Percentiles rank a stretch among this genome's conserved stretches.
phyloP scores from a whole-genome alignment of 2,113 vertebrate genomes.

The Microtus pennsylvanicus region DNA sequence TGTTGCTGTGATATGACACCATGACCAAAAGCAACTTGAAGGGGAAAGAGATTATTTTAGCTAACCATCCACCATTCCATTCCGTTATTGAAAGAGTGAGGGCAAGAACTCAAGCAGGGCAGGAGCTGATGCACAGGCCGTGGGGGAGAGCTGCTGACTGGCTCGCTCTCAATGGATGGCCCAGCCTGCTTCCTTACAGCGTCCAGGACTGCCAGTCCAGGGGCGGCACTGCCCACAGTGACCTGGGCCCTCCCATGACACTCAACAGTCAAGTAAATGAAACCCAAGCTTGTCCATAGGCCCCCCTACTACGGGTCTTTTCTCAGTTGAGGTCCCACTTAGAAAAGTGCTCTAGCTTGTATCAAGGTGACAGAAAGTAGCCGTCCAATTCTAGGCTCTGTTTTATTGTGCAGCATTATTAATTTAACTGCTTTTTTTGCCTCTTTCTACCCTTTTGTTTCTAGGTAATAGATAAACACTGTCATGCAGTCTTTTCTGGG shows the following conservation, averaged over 20 bases:
- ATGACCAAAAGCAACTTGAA: background rate
- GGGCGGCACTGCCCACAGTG: background rate
- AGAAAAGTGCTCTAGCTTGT: background rate
- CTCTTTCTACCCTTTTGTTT: accelerated
- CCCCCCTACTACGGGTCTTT: background rate
- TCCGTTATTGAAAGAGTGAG: background rate
- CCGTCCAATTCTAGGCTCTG: background rate
- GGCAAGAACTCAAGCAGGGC: background rate
- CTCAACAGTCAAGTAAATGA: background rate
- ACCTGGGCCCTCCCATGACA: background rate
- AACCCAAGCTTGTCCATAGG: too few relatives aligned
- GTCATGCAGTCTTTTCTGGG: background rate
- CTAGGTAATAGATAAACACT: background rate
- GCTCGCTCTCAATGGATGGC: background rate
- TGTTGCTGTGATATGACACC: background rate
- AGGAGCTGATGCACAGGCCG: background rate
- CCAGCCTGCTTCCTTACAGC: background rate
- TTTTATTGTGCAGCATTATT: background rate
- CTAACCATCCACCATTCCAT: background rate
- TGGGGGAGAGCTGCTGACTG: background rate
- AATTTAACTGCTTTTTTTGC: background rate
- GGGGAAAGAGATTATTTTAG: background rate
- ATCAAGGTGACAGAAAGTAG: background rate
- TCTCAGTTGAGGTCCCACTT: background rate
- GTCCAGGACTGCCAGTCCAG: background rate